Evolutionary conservation across 2,888 invertebrate genomes (phyloP), one percentile per base, ranked within the genome.

Genomic region (Catocala sponsa): DNA sequence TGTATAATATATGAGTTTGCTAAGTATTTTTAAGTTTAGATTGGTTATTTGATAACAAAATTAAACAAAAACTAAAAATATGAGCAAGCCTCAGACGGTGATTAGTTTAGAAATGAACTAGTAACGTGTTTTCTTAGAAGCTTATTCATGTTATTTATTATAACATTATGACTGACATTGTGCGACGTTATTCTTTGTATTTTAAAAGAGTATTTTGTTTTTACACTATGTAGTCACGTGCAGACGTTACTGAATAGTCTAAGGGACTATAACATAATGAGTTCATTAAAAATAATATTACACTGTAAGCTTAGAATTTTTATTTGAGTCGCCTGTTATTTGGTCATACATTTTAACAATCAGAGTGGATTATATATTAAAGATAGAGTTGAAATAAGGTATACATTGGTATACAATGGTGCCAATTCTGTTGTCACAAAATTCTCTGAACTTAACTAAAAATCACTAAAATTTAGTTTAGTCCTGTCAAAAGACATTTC

Each of bases 41-140:
- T 25, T 25, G 25, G 25, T 25, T 25, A 25, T 25, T 25, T 25
- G 25, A 25, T 25, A 25, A 25, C 25, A 25, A 25, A 25, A 25
- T 25, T 2, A 25, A 25, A 25, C 25, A 4, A 38, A 6, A 38
- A 4, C 35, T 38, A 7, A 38, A 44, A 44, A 44, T 44, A 6
- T 12, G 1, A 44, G 12, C 6, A 0, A 13, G 44, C 6, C 44
- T 6, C 44, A 12, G 25, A 2, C 25, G 25, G n/a, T 44, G 44
- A 12, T n/a, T 12, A 12, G 12, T 12, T 70, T 59, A 54, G 53
- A 64, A 70, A 73, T 65, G 59, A 65, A 65, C 62, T 74, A 70
- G 57, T 59, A 63, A 70, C 48, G 12, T 38, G 9, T 25, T 38
- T 75, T 62, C 56, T 57, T 13, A 72, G 62, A 72, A 75, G 60